Conservation (phyloP, 1,140 invertebrate species). For the Pygmarrhopalites habei region DNA sequence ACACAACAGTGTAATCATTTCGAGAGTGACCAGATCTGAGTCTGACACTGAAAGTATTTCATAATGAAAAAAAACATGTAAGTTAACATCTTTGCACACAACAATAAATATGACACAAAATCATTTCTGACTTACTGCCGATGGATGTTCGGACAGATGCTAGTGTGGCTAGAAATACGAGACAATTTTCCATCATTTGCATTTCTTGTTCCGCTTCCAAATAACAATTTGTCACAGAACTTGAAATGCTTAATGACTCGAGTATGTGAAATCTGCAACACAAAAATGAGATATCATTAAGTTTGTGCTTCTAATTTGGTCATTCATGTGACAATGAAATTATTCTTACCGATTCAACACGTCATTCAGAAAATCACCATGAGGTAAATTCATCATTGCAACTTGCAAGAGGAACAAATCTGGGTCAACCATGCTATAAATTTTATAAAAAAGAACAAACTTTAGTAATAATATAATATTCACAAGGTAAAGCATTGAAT, state of each 20-base stretch:
- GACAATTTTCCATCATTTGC: constrained; percentile 82
- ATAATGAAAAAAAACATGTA: too few relatives aligned
- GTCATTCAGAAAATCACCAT: constrained; percentile 76
- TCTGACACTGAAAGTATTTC: too few relatives aligned
- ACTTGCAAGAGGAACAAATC: constrained; percentile 90
- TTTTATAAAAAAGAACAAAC: constrained; percentile 46
- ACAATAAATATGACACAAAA: too few relatives aligned
- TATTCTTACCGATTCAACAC: constrained; percentile 83
- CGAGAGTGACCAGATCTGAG: constrained; percentile 67
- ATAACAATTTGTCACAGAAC: constrained; percentile 55
- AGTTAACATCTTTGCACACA: too few relatives aligned
- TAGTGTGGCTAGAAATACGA: constrained; percentile 84
- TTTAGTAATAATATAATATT: not conserved
- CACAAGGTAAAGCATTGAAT: constrained; percentile 1
- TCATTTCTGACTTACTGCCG: too few relatives aligned
- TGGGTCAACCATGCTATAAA: constrained; percentile 94
- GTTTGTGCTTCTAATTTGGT: too few relatives aligned
- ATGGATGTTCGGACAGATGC: constrained; percentile 83
- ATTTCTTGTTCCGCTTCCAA: constrained; percentile 70
- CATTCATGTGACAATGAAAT: too few relatives aligned
- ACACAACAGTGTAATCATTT: constrained; percentile 86
- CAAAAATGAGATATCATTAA: constrained; percentile 21
- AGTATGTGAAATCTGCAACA: constrained; percentile 64
- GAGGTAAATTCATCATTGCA: constrained; percentile 77
- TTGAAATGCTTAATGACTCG: constrained; percentile 70